Evolutionary conservation across 2,888 invertebrate genomes (phyloP).

Genomic region (Caenorhabditis virilis): DNA sequence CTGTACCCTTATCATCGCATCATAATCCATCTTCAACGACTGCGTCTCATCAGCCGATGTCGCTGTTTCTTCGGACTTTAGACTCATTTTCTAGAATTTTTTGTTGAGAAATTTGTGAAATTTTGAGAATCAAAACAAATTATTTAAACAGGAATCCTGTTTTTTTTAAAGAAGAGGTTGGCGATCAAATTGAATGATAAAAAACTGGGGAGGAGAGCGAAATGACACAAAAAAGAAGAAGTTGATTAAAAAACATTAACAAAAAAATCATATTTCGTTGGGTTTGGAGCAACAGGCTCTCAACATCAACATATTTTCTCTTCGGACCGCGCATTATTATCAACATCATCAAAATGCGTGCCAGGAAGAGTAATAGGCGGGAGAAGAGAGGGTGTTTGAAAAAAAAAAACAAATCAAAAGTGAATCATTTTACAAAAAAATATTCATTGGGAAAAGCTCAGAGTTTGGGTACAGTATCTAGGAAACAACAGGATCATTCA

Average conservation of each 20-base stretch:
- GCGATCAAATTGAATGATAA: background rate
- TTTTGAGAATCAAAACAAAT: background rate
- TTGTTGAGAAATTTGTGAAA: background rate
- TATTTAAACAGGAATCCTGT: background rate
- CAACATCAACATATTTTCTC: background rate
- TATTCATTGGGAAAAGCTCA: no score
- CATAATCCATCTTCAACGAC: conserved; percentile 13
- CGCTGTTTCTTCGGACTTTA: background rate
- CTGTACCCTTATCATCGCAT: conserved; percentile 13
- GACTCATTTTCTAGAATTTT: conserved; percentile 2
- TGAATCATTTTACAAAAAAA: no score
- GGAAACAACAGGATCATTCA: no score
- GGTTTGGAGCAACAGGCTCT: background rate
- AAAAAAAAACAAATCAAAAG: no score
- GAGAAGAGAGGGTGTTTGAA: no score
- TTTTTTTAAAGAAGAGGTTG: background rate
- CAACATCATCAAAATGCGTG: no score
- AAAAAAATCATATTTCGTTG: background rate
- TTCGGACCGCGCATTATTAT: background rate
- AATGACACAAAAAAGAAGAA: no score
- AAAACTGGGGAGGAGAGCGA: background rate
- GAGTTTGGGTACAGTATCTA: no score
- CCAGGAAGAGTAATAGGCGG: no score
- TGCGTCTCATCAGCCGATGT: background rate
- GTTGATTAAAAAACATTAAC: background rate